These are phyloP conservation scores for Xylocopa sonorina DNA, from an alignment of 1,140 invertebrate species.

Conservation along the genomic window DNA sequence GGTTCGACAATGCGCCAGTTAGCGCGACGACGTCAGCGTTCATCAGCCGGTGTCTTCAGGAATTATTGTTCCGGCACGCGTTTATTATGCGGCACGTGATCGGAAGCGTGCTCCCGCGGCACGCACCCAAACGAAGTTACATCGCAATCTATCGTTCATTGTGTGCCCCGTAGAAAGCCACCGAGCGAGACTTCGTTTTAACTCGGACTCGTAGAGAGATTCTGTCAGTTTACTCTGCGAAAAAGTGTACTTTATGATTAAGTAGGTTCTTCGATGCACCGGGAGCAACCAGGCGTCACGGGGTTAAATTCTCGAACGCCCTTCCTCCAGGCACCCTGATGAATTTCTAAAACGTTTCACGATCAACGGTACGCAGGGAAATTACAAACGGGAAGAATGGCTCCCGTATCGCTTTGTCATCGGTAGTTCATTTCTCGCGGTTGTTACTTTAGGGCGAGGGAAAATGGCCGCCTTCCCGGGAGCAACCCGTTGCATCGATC, in stretches of 20 bases:
- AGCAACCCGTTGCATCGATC: slow-evolving; percentile 5
- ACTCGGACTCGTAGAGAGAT: too few relatives aligned
- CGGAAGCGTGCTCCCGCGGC: slow-evolving; percentile 50
- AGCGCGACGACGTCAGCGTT: slow-evolving; percentile 38
- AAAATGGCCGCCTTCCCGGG: slow-evolving; percentile 8
- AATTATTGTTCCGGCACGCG: slow-evolving; percentile 64
- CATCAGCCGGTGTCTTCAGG: slow-evolving; percentile 58
- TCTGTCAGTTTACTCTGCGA: too few relatives aligned
- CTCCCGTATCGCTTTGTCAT: slow-evolving; percentile 64
- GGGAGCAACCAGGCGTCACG: slow-evolving; percentile 27
- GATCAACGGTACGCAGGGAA: not conserved
- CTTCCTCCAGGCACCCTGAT: slow-evolving; percentile 53
- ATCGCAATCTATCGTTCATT: slow-evolving; percentile 63
- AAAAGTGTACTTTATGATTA: too few relatives aligned
- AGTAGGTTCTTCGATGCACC: slow-evolving; percentile 4
- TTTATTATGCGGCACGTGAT: slow-evolving; percentile 67
- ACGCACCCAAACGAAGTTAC: slow-evolving; percentile 60
- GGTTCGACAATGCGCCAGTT: slow-evolving; percentile 52
- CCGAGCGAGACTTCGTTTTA: slow-evolving; percentile 5
- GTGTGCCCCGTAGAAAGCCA: slow-evolving; percentile 42
- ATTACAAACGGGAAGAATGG: slow-evolving; percentile 53
- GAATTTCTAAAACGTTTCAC: slow-evolving; percentile 67
- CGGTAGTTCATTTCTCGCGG: slow-evolving; percentile 66
- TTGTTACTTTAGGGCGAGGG: slow-evolving; percentile 40
- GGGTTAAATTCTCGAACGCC: slow-evolving; percentile 35